These are phyloP conservation scores for Ashinkailepas kermadecensis DNA, from an alignment of 2,888 invertebrate genomes.

Conservation along the genomic window DNA sequence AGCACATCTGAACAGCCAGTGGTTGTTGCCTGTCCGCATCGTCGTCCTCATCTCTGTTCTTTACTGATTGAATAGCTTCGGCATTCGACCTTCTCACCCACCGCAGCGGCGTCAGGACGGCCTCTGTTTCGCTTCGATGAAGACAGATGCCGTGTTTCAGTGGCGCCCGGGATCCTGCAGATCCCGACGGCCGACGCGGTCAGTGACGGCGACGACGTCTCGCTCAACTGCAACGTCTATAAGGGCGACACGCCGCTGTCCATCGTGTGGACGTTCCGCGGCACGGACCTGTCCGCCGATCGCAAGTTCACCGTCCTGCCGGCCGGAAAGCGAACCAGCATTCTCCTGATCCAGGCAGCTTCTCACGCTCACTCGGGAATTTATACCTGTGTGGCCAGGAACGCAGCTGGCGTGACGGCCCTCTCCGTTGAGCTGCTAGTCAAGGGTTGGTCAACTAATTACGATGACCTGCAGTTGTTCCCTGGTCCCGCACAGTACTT, in stretches of 20 bases:
- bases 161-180: constrained; percentile 65
- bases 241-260: constrained; percentile 60
- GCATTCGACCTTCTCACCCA: too few species aligned
- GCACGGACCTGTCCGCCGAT: constrained; percentile 37
- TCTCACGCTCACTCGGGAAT: constrained; percentile 35
- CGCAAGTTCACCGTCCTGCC: constrained; percentile 33
- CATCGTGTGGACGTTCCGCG: constrained; percentile 43
- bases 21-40: too few species aligned
- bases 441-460: constrained; percentile 32
- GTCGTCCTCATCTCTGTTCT: too few species aligned
- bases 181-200: constrained; percentile 66
- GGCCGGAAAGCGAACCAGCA: constrained; percentile 33
- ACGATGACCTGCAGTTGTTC: too few species aligned
- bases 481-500: too few species aligned
- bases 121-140: too few species aligned
- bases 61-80: too few species aligned
- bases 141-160: constrained; percentile 43
- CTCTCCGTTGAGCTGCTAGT: constrained; percentile 35
- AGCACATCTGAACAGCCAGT: too few species aligned
- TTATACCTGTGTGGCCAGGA: constrained; percentile 37
- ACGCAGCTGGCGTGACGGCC: constrained; percentile 35
- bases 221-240: constrained; percentile 60
- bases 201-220: constrained; percentile 65
- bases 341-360: constrained; percentile 36
- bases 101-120: too few species aligned